Percentiles rank a stretch among this genome's conserved stretches.
These are phyloP conservation scores for Cistogaster globosa DNA, from an alignment of 2,888 invertebrate species.

Conservation along the genomic window DNA sequence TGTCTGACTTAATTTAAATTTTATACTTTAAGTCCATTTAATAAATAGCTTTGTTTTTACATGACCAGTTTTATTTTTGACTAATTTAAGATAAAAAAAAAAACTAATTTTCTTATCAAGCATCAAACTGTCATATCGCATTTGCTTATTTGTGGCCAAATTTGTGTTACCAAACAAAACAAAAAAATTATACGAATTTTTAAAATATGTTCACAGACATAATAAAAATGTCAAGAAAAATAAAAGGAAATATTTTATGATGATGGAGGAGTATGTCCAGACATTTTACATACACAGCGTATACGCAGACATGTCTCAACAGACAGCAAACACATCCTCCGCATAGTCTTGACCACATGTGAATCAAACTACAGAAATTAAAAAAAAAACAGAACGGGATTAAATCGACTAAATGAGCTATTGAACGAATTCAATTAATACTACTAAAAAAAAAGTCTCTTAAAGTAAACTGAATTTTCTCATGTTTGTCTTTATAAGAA, in stretches of 20 bases:
- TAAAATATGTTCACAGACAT: constrained; percentile 72
- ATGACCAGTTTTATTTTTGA: constrained; percentile 14
- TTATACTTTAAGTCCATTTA: neutral
- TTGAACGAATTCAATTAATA: constrained; percentile 23
- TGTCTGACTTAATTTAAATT: neutral
- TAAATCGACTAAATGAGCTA: constrained; percentile 24
- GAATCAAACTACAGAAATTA: constrained; percentile 17
- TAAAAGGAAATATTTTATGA: constrained; percentile 70
- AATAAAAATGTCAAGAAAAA: constrained; percentile 75
- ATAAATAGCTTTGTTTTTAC: constrained; percentile 19
- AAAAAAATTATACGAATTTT: constrained; percentile 14
- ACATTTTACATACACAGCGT: constrained; percentile 61
- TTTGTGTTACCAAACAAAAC: constrained; percentile 35
- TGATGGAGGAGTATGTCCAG: constrained; percentile 73
- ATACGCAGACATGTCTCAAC: constrained; percentile 47
- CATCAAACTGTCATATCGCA: constrained; percentile 57
- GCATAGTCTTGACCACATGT: constrained; percentile 54
- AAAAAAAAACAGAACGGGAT: neutral
- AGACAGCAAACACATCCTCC: constrained; percentile 52
- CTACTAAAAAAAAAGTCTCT: constrained; percentile 15
- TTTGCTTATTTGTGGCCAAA: constrained; percentile 60
- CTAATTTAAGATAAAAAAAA: constrained; percentile 1
- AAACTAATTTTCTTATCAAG: constrained; percentile 39
- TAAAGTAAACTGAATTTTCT: neutral
- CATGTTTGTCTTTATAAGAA: no score